Conservation (phyloP, 1,140 invertebrate species). For the Planococcus citri region DNA sequence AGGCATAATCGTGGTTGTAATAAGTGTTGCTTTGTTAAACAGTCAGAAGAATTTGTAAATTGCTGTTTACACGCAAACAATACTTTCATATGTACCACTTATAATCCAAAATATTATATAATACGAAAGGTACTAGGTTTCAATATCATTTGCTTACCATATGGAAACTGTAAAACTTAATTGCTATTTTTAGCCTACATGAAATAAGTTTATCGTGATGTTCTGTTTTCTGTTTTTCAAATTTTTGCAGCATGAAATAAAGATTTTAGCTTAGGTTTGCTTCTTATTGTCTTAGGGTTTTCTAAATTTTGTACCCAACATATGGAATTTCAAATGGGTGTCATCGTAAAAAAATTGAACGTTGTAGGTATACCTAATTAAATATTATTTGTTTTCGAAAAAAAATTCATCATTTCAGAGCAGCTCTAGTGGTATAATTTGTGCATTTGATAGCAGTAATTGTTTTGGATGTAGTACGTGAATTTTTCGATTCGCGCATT, state of each 20-base stretch:
- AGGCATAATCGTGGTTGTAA: not conserved
- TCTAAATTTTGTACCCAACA: not conserved
- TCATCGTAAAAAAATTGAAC: no score
- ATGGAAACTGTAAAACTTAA: constrained; percentile 20
- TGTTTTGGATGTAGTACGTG: no score
- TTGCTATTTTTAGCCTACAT: not conserved
- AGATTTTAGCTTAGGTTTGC: not conserved
- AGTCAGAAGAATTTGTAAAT: constrained; percentile 34
- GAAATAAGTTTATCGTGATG: no score
- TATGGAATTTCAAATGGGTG: no score
- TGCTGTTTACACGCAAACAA: constrained; percentile 42
- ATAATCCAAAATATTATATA: constrained; percentile 45
- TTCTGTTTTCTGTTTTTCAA: no score
- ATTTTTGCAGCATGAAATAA: not conserved
- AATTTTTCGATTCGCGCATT: no score
- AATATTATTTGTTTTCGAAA: no score
- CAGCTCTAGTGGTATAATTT: no score
- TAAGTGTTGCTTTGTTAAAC: constrained; percentile 23
- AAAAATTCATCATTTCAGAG: no score
- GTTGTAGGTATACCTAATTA: no score
- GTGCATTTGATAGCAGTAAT: no score
- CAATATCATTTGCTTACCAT: constrained; percentile 18
- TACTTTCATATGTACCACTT: constrained; percentile 45
- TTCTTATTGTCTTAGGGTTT: not conserved
- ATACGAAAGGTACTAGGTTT: constrained; percentile 42